Evolutionary conservation across 1,140 invertebrate genomes (phyloP), one percentile per base, ranked within the genome.

Genomic region (Frieseomelitta varia): DNA sequence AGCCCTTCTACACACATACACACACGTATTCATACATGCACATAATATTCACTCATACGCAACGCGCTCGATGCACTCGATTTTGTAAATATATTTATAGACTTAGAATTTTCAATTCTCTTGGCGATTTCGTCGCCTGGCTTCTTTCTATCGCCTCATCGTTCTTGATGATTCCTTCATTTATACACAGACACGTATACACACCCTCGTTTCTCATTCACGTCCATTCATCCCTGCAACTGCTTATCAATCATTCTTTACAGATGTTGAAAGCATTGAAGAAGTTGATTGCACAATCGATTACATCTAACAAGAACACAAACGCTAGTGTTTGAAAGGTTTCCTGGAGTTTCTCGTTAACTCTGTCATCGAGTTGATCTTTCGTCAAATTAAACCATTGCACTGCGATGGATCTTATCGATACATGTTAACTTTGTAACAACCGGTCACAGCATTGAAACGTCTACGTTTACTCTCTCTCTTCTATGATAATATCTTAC

Each of bases 61-160:
- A 30, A 30, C 30, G 4, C 58, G 14, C 1, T 19, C 11, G 21
- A 58, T 27, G 12, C 51, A 51, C 8, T 51, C 56, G 21, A 30
- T 65, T 78, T 47, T 55, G 30, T 89, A 86, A 81, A 87, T 89
- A 89, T 91, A 89, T 90, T 86, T 90, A 86, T 92, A 85, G 90
- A 90, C 76, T 88, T 91, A 90, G 86, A 93, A 92, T 93, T 90
- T 88, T 93, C 90, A 92, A 94, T 92, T 93, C 92, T 91, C 88
- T 79, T 81, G 89, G 88, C 90, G 87, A 91, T 91, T 89, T 89
- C 76, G 90, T 90, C 87, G 89, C 75, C 86, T 86, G 78, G 79
- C 85, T 87, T 47, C 73, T 79, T 82, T 51, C 61, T 67, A 71
- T 84, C 27, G 11, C 68, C 34, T 53, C n/a, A n/a, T n/a, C n/a